Conservation (phyloP, 2,797 vertebrate genomes). For the Sebastes matsubarae region DNA sequence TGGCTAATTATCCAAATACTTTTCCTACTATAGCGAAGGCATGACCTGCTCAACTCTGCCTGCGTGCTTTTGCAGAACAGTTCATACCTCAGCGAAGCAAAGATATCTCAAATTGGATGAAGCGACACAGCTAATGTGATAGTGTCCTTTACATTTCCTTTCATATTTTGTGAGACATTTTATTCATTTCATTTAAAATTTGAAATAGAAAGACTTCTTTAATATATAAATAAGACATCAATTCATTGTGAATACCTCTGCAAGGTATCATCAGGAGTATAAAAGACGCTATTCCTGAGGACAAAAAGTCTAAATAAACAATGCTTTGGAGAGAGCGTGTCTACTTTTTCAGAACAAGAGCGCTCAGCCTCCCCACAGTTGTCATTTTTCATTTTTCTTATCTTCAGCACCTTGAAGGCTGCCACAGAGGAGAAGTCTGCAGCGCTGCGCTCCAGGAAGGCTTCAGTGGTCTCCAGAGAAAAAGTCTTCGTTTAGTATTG, state of each 20-base stretch:
- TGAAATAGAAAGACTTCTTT: not conserved
- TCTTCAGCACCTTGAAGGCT: conserved; percentile 80
- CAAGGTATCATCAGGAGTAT: not conserved
- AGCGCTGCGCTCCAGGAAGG: conserved; percentile 62
- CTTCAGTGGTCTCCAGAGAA: conserved; percentile 74
- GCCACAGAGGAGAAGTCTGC: conserved; percentile 68
- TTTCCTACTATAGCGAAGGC: too few species aligned
- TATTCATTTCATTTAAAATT: not conserved
- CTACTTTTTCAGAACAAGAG: conserved; percentile 63
- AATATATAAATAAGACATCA: not conserved
- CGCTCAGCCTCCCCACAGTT: conserved; percentile 56
- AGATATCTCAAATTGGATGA: not conserved
- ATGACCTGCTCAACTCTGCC: too few species aligned
- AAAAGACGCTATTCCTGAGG: conserved; percentile 2
- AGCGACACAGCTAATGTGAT: not conserved
- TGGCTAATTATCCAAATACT: not conserved
- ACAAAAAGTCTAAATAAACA: conserved; percentile 58
- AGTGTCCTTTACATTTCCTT: not conserved
- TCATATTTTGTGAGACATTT: not conserved
- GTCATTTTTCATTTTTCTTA: conserved; percentile 81
- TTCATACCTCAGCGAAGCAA: not conserved
- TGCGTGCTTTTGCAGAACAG: not conserved
- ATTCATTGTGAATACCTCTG: not conserved
- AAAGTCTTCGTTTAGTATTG: conserved; percentile 69
- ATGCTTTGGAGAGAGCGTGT: conserved; percentile 52